These are phyloP conservation scores for Alentia gelatinosa DNA, from an alignment of 2,888 invertebrate species.

Conservation along the genomic window DNA sequence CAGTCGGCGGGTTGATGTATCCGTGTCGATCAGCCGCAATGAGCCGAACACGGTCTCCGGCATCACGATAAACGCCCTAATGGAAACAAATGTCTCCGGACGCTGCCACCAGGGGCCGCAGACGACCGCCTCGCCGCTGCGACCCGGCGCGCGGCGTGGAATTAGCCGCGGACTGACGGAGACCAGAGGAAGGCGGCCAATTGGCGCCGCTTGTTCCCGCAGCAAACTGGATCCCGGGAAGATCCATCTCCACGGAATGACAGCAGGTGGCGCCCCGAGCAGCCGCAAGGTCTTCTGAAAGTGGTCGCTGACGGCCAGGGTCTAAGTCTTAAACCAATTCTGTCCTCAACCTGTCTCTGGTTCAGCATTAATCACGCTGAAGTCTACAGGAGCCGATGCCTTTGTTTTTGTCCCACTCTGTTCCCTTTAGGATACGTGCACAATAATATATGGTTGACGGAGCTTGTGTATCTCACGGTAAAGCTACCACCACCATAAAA, in stretches of 20 bases:
- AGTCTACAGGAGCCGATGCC: no score
- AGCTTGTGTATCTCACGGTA: no score
- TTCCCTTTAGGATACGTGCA: no score
- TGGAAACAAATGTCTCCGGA: slow-evolving; percentile 19
- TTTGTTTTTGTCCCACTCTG: no score
- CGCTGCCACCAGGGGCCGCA: slow-evolving; percentile 19
- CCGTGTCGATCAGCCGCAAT: background rate
- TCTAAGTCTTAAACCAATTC: no score
- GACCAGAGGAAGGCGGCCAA: slow-evolving; percentile 36
- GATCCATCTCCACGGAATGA: background rate
- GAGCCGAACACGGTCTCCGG: background rate
- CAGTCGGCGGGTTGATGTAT: background rate
- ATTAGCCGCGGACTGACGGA: background rate
- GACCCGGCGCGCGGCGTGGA: background rate
- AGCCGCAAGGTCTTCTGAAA: background rate
- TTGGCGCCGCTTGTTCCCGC: background rate
- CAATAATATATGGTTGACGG: no score
- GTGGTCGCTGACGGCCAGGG: no score
- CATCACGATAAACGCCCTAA: background rate
- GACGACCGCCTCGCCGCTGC: background rate
- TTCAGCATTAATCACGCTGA: no score
- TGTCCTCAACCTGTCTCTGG: no score
- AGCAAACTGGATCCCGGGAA: background rate
- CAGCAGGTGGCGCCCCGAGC: background rate
- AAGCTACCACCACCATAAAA: no score